These are phyloP conservation scores for Agrochola lychnidis DNA, from an alignment of 2,888 invertebrate genomes.

Conservation along the genomic window DNA sequence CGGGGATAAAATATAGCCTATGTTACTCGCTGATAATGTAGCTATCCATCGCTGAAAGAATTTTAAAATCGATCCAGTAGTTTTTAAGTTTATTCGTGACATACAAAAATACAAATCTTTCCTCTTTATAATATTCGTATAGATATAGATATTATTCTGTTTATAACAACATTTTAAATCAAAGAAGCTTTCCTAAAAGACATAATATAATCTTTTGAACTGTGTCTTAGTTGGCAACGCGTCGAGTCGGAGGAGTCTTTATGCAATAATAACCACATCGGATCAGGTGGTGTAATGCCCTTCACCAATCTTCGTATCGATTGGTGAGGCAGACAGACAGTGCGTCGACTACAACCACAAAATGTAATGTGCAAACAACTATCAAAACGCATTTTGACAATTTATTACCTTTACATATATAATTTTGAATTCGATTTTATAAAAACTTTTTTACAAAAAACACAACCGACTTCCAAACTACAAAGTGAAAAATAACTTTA, in stretches of 20 bases:
- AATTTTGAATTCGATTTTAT: not conserved
- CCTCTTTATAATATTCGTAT: no score
- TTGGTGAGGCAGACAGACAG: not conserved
- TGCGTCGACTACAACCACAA: slow-evolving; percentile 1
- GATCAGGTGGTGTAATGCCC: slow-evolving; percentile 21
- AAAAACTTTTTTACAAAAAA: no score
- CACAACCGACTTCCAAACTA: no score
- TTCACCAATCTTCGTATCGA: slow-evolving; percentile 9
- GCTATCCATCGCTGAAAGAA: no score
- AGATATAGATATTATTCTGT: not conserved
- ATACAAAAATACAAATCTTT: no score
- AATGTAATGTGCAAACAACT: slow-evolving; percentile 1
- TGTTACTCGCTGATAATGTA: no score
- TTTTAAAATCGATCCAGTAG: no score
- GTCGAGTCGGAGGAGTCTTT: not conserved
- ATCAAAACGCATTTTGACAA: not conserved
- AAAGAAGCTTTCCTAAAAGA: not conserved
- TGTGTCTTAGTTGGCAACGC: not conserved
- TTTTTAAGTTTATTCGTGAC: no score
- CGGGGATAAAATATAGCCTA: no score
- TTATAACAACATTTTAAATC: not conserved
- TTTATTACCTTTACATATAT: not conserved
- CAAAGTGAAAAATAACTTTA: no score
- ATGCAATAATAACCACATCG: slow-evolving; percentile 5
- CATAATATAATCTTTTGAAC: not conserved